These are phyloP conservation scores for Amorpha juglandis DNA, from an alignment of 2,888 invertebrate genomes.

Conservation along the genomic window DNA sequence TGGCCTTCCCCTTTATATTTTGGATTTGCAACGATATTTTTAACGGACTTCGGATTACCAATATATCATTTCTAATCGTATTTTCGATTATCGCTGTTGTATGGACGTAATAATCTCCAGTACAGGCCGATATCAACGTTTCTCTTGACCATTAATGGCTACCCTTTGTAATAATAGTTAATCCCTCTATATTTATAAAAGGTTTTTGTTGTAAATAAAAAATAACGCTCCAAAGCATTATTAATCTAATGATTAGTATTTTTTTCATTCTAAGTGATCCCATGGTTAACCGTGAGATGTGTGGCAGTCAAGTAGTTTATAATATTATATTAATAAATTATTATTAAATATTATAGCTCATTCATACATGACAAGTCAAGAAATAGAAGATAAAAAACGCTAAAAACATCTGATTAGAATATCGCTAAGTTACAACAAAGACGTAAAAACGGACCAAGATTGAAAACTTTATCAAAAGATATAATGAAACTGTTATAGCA, in stretches of 20 bases:
- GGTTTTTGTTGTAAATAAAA: not conserved
- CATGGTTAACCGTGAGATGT: not conserved
- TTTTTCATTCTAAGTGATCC: not conserved
- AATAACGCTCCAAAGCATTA: not conserved
- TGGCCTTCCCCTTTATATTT: conserved; percentile 73
- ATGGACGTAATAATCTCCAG: conserved; percentile 54
- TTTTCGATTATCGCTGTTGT: conserved; percentile 49
- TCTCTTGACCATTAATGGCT: conserved; percentile 33
- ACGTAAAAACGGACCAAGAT: not conserved
- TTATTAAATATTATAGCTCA: too few species aligned
- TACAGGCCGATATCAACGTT: conserved; percentile 48
- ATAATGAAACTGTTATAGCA: not conserved
- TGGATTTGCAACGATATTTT: conserved; percentile 74
- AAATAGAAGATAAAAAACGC: not conserved
- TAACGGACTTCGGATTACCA: conserved; percentile 71
- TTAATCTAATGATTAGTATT: not conserved
- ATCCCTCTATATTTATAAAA: not conserved
- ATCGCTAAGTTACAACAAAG: not conserved
- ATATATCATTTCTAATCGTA: conserved; percentile 70
- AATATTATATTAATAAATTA: too few species aligned
- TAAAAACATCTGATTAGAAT: not conserved
- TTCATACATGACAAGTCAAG: not conserved
- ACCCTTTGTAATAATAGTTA: conserved; percentile 4
- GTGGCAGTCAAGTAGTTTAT: not conserved
- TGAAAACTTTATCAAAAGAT: not conserved